phyloP scores from a whole-genome alignment of 2,797 vertebrate genomes.

The Leptoclinus maculatus region DNA sequence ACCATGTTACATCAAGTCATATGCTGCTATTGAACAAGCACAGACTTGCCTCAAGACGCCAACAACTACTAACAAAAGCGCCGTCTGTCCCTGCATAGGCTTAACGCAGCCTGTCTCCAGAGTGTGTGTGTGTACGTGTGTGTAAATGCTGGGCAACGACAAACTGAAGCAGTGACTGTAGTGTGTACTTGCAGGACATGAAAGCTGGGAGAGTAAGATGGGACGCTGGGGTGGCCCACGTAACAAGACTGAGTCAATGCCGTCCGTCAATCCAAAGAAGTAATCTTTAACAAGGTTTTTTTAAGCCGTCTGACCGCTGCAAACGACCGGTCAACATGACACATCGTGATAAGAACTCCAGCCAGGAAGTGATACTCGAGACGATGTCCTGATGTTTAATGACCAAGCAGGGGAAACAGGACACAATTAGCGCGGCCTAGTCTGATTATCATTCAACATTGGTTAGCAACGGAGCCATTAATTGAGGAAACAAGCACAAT shows the following conservation, averaged over 20 bases:
- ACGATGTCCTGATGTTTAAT: constrained; percentile 35
- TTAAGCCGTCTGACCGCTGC: neutral
- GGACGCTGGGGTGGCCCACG: too few relatives aligned
- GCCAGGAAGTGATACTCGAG: constrained; percentile 18
- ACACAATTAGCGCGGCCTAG: constrained; percentile 39
- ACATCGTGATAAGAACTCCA: constrained; percentile 18
- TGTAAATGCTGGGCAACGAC: constrained; percentile 28
- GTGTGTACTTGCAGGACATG: constrained; percentile 34
- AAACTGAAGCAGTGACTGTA: constrained; percentile 51
- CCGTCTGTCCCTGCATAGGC: constrained; percentile 58
- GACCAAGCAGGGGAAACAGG: constrained; percentile 28
- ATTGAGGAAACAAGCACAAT: constrained; percentile 41
- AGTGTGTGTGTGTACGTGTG: constrained; percentile 12
- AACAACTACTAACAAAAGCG: constrained; percentile 59
- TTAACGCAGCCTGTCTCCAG: constrained; percentile 61
- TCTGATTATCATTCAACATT: constrained; percentile 70
- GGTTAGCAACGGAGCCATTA: constrained; percentile 39
- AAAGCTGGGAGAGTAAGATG: constrained; percentile 14
- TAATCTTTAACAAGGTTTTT: neutral
- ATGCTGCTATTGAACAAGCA: constrained; percentile 48
- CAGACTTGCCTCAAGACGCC: constrained; percentile 60
- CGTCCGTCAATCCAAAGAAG: neutral
- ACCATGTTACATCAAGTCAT: constrained; percentile 67
- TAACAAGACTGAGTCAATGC: too few relatives aligned
- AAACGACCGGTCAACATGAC: neutral